Evolutionary conservation across 2,113 vertebrate genomes (phyloP).

Genomic region (Henicopernis longicauda): DNA sequence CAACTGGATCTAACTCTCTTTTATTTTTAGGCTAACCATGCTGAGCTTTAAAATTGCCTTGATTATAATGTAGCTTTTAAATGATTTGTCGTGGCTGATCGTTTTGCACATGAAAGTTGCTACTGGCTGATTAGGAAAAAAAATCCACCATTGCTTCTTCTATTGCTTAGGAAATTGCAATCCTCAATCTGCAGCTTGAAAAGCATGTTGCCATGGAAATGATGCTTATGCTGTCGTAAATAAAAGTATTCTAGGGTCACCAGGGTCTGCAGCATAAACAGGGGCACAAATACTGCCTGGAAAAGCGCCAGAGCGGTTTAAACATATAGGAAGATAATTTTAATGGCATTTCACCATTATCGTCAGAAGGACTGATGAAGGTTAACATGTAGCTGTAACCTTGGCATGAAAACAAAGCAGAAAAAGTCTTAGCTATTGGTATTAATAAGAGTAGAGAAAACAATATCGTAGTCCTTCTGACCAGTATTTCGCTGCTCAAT

Average conservation of each 20-base stretch:
- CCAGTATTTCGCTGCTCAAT: neutral
- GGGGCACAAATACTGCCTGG: slow-evolving; percentile 67
- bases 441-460: neutral
- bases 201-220: slow-evolving; percentile 80
- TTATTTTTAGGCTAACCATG: slow-evolving; percentile 32
- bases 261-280: slow-evolving; percentile 68
- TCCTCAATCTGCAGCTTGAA: slow-evolving; percentile 66
- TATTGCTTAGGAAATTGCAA: slow-evolving; percentile 68
- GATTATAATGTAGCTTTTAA: slow-evolving; percentile 26
- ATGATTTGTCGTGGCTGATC: neutral
- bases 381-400: neutral
- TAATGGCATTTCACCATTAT: neutral
- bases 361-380: neutral
- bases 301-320: slow-evolving; percentile 56
- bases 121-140: neutral
- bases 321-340: slow-evolving; percentile 42
- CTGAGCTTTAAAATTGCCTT: slow-evolving; percentile 38
- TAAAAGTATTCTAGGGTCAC: slow-evolving; percentile 78
- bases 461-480: neutral
- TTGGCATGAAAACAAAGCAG: neutral
- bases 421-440: neutral
- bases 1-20: neutral
- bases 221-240: slow-evolving; percentile 75
- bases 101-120: slow-evolving; percentile 13
- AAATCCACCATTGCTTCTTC: slow-evolving; percentile 56